Conservation (phyloP, 2,797 vertebrate species). For the Chaetodon trifasciatus region DNA sequence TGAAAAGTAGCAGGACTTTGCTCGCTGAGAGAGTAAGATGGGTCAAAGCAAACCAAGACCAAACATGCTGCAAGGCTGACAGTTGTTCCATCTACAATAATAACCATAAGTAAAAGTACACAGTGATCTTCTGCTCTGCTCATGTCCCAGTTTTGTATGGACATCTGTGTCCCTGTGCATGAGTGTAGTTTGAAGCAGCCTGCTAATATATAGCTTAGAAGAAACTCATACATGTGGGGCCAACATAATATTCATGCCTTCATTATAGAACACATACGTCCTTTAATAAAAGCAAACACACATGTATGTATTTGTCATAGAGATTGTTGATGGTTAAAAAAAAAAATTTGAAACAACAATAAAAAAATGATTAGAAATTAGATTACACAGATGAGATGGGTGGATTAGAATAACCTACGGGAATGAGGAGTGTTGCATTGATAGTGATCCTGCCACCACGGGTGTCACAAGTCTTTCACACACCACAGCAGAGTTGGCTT, state of each 20-base stretch:
- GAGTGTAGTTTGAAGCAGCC: neutral
- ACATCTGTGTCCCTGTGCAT: neutral
- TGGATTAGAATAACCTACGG: constrained; percentile 57
- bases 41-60: neutral
- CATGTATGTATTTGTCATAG: neutral
- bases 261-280: too few species aligned
- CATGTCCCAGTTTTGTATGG: neutral
- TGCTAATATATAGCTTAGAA: neutral
- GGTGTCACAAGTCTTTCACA: constrained; percentile 49
- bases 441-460: constrained; percentile 50
- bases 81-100: neutral
- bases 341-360: neutral
- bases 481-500: constrained; percentile 32
- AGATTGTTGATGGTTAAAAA: neutral
- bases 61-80: neutral
- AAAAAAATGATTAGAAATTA: neutral
- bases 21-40: neutral
- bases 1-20: neutral
- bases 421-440: constrained; percentile 47
- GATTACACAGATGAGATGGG: constrained; percentile 41
- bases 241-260: neutral
- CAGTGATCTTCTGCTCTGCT: neutral
- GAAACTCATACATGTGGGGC: neutral
- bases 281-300: too few species aligned
- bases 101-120: neutral